phyloP scores from a whole-genome alignment of 2,113 vertebrate genomes.

The Eclectus roratus region DNA sequence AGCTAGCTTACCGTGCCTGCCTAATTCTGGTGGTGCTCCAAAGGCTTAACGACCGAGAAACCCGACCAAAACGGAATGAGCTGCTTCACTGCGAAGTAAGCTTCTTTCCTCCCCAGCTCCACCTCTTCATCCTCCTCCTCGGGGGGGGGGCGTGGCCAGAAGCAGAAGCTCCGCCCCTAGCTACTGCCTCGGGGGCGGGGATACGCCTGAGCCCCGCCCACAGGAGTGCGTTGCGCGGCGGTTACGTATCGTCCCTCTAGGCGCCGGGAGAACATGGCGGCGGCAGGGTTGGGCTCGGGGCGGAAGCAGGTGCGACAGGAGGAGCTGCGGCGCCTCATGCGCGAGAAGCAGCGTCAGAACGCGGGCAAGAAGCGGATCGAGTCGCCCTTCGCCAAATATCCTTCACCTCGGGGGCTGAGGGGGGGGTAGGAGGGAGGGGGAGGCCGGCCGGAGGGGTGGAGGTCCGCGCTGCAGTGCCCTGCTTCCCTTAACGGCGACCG shows the following conservation, averaged over 20 bases:
- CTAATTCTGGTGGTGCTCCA: rapidly evolving
- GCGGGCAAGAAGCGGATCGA: conserved; percentile 85
- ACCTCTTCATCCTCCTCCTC: background rate
- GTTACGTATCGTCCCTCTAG: background rate
- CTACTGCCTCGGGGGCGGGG: background rate
- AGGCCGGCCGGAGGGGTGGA: background rate
- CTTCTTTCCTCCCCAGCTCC: rapidly evolving
- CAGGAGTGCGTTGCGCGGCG: too few species aligned
- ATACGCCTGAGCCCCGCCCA: background rate
- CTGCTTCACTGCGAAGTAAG: rapidly evolving
- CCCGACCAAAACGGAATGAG: rapidly evolving
- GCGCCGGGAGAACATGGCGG: conserved; percentile 48
- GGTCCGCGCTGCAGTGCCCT: too few species aligned
- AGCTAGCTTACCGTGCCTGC: rapidly evolving
- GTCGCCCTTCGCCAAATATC: conserved; percentile 89
- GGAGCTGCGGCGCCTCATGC: conserved; percentile 90
- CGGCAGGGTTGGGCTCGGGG: background rate
- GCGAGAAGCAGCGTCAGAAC: conserved; percentile 84
- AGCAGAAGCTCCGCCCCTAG: background rate
- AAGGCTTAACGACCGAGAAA: rapidly evolving
- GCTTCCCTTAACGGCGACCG: conserved; percentile 53
- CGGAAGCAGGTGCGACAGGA: conserved; percentile 89
- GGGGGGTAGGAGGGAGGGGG: background rate
- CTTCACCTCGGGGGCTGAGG: background rate
- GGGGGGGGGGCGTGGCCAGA: too few species aligned